These are phyloP conservation scores for Pygmarrhopalites habei DNA, from an alignment of 1,140 invertebrate species.

Conservation along the genomic window DNA sequence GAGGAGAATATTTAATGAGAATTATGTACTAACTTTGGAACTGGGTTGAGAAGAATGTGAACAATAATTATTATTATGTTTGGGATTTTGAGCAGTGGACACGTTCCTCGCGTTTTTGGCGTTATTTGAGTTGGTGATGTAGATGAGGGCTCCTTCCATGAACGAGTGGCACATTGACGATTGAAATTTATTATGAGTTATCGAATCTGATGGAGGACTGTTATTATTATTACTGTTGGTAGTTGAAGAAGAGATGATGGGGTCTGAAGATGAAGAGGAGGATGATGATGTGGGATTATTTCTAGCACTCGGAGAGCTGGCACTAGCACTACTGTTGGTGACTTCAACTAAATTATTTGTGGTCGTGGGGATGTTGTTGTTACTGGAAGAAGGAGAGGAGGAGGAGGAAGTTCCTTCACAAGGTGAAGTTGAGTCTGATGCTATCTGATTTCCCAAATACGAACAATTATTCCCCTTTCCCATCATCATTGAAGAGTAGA, in stretches of 20 bases:
- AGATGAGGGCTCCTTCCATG: slow-evolving; percentile 6
- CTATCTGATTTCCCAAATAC: background rate
- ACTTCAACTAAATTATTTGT: no score
- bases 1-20: no score
- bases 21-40: slow-evolving; percentile 2
- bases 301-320: background rate
- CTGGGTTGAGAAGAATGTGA: background rate
- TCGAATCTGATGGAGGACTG: background rate
- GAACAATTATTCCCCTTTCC: slow-evolving; percentile 4
- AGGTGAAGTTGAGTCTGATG: background rate
- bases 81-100: background rate
- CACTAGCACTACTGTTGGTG: background rate
- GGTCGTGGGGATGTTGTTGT: background rate
- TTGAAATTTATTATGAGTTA: no score
- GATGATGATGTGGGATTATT: background rate
- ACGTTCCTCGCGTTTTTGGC: no score
- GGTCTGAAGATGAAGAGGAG: background rate
- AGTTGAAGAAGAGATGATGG: no score
- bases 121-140: slow-evolving; percentile 9
- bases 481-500: slow-evolving; percentile 8
- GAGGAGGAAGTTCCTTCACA: background rate
- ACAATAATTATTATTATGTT: no score
- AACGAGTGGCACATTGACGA: background rate
- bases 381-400: background rate
- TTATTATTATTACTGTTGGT: background rate